Base-by-base conservation (phyloP, 2,888 invertebrate genomes). In the Scelioninae gen. 1 region DNA sequence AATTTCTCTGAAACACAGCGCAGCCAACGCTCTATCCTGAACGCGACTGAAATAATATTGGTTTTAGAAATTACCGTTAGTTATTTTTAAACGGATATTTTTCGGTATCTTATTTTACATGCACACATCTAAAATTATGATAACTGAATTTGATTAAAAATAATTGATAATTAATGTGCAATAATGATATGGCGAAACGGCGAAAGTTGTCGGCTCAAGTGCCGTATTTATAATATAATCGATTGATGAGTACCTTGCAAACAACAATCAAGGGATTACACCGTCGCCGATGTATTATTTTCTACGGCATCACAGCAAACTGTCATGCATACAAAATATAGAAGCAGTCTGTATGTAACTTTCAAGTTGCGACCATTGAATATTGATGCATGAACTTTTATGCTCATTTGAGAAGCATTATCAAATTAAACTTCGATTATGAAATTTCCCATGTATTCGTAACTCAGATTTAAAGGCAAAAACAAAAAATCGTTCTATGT, bases 171-270 rank as follows among this genome's bases (percentile, higher is more conserved):
- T 32, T 16, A 47, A 47, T 40, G 65, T 29, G 60, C 47, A 51
- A 31, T 23, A 45, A n/a, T n/a, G 6, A 10, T 10, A 15, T 15
- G 45, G 45, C 23, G 49, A 23, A 49, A 49, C 72, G 72, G 79
- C 65, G 72, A 80, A 85, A 78, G 79, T 80, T 63, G 10, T 82
- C 40, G 84, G 74, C 83, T 81, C 81, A 38, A 56, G 69, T 65
- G 58, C 60, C 81, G 75, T 81, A 86, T 85, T 23, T 2, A 23
- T 85, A 83, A 84, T n/a, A n/a, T 71, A 55, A 77, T 77, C 47
- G 32, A 75, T 85, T 58, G 63, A 53, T 34, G 31, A 66, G 47
- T 32, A 55, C 63, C 43, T 15, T 56, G 45, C 60, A 63, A 82
- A 65, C 58, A 45, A 66, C 66, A 58, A 60, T 65, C 68, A 62